Percentiles rank a stretch among this genome's conserved stretches.
Evolutionary conservation across 2,113 vertebrate species (phyloP).

Genomic region (Bagarius yarrelli): DNA sequence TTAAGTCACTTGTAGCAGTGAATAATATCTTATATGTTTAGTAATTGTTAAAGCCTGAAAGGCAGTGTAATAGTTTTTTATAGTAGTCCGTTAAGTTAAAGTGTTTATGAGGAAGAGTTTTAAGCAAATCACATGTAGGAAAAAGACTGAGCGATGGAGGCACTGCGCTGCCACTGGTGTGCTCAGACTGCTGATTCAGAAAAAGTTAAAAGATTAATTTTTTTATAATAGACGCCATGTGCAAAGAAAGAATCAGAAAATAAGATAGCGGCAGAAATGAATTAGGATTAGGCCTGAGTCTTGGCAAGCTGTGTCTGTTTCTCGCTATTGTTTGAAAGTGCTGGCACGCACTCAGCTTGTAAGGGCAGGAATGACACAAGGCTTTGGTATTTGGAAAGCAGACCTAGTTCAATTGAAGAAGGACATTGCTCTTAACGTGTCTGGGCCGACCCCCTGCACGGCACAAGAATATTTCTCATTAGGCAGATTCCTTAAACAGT

Average conservation of each 20-base stretch:
- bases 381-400: conserved; percentile 53
- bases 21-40: background rate
- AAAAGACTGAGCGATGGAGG: conserved; percentile 37
- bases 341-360: conserved; percentile 56
- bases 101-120: conserved; percentile 14
- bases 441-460: conserved; percentile 40
- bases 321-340: conserved; percentile 59
- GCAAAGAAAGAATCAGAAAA: conserved; percentile 3
- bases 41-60: background rate
- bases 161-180: conserved; percentile 25
- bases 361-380: conserved; percentile 50
- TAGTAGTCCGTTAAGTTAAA: background rate
- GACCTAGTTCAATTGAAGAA: conserved; percentile 37
- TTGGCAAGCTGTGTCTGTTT: conserved; percentile 43
- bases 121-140: conserved; percentile 13
- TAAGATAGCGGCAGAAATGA: conserved; percentile 13
- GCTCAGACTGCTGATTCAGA: conserved; percentile 68
- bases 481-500: background rate
- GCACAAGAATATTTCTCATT: conserved; percentile 27
- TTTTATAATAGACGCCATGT: conserved; percentile 58
- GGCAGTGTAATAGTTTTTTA: background rate
- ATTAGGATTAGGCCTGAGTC: conserved; percentile 5
- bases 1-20: conserved; percentile 17
- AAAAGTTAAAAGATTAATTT: conserved; percentile 64
- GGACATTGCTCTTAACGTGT: conserved; percentile 25